Conservation (phyloP, 2,797 vertebrate genomes). For the Poeciliopsis infans region DNA sequence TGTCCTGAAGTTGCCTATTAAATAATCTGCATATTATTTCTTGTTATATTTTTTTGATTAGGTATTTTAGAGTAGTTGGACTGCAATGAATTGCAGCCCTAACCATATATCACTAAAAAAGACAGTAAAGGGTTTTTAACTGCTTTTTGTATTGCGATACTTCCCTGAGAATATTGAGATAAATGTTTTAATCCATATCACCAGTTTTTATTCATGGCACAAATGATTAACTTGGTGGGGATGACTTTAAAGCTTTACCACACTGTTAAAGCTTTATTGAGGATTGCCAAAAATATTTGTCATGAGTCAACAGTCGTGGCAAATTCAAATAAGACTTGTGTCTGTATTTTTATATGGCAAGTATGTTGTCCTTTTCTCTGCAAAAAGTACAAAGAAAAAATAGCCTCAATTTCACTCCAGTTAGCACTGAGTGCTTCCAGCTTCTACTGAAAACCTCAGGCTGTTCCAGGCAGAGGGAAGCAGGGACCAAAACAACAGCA, state of each 20-base stretch:
- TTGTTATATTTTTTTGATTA: neutral
- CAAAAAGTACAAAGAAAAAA: neutral
- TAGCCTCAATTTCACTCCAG: neutral
- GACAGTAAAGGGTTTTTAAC: neutral
- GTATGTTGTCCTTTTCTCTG: neutral
- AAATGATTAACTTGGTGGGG: neutral
- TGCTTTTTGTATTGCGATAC: neutral
- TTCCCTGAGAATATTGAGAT: neutral
- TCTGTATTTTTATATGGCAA: neutral
- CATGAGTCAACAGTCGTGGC: neutral
- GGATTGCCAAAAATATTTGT: neutral
- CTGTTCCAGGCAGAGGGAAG: constrained; percentile 9
- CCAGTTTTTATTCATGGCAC: neutral
- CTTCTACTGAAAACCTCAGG: constrained; percentile 31
- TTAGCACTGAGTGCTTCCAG: constrained; percentile 19
- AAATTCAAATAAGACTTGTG: neutral
- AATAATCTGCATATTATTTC: neutral
- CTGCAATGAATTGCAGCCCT: neutral
- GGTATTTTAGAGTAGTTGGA: neutral
- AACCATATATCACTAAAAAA: neutral
- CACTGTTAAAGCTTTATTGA: neutral
- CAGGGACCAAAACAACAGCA: neutral
- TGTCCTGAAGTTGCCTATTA: neutral
- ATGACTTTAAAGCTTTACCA: neutral
- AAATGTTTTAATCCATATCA: neutral